Conservation (phyloP, 2,113 vertebrate genomes). For the Corythoichthys haematopterus region DNA sequence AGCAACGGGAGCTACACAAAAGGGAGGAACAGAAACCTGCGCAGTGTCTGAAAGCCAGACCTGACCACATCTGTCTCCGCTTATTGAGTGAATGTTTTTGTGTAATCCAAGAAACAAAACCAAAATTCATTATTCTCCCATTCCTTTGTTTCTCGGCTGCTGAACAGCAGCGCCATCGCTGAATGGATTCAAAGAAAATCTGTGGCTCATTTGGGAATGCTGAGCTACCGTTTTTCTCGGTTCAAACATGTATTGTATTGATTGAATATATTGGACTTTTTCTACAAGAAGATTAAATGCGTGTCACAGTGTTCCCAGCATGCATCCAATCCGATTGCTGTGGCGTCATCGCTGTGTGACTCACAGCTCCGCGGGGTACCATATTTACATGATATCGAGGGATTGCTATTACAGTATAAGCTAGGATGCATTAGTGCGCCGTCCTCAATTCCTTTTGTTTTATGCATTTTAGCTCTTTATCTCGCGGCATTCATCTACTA, state of each 20-base stretch:
- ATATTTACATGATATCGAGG: not conserved
- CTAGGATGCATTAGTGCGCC: not conserved
- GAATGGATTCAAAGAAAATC: not conserved
- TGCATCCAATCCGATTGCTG: not conserved
- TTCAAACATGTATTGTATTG: not conserved
- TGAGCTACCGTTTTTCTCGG: not conserved
- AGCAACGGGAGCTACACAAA: slow-evolving; percentile 32
- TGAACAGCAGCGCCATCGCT: not conserved
- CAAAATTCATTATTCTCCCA: not conserved
- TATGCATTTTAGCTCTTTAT: not conserved
- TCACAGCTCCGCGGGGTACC: not conserved
- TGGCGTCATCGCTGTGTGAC: not conserved
- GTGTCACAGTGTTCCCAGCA: not conserved
- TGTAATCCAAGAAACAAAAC: not conserved
- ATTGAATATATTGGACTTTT: not conserved
- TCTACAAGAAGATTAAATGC: not conserved
- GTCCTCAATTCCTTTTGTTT: not conserved
- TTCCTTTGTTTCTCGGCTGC: not conserved
- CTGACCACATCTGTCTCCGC: slow-evolving; percentile 37
- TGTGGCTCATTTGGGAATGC: not conserved
- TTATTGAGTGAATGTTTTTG: slow-evolving; percentile 18
- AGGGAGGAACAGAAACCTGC: slow-evolving; percentile 33
- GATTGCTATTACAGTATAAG: not conserved
- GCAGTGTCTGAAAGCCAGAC: slow-evolving; percentile 29
- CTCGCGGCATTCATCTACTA: not conserved